phyloP scores from a whole-genome alignment of 2,888 invertebrate species.

The Chymomyza fuscimana region DNA sequence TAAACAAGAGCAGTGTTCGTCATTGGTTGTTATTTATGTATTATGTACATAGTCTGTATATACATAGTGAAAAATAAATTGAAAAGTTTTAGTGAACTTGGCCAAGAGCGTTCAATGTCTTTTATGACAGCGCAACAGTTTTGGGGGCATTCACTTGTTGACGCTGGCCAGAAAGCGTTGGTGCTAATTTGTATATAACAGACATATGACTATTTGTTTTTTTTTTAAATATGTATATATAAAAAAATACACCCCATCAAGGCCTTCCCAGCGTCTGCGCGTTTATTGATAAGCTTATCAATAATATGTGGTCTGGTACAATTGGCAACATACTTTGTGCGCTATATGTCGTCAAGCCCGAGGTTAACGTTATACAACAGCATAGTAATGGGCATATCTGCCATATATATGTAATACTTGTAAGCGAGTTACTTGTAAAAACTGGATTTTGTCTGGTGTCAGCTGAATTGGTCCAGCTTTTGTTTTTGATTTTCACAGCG shows the following conservation, averaged over 20 bases:
- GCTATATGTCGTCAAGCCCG: conserved; percentile 15
- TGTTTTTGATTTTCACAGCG: conserved; percentile 10
- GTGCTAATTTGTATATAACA: background rate
- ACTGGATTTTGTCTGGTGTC: conserved; percentile 60
- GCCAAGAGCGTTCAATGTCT: conserved; percentile 34
- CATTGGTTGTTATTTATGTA: conserved; percentile 64
- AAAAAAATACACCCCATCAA: background rate
- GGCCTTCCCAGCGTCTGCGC: background rate
- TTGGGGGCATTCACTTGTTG: background rate
- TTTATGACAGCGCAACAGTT: conserved; percentile 9
- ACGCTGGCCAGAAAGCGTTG: no score
- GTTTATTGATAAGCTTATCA: conserved; percentile 2
- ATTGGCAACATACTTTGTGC: conserved; percentile 2
- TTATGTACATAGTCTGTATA: background rate
- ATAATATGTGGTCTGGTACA: background rate
- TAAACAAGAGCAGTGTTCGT: conserved; percentile 48
- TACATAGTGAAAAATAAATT: conserved; percentile 7
- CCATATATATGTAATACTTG: background rate
- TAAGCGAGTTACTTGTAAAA: conserved; percentile 45
- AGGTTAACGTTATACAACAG: conserved; percentile 54
- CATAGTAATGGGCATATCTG: conserved; percentile 9
- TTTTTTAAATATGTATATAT: background rate
- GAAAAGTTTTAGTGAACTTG: conserved; percentile 51
- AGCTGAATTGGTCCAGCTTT: conserved; percentile 31
- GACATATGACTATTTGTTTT: background rate